Evolutionary conservation across 2,797 vertebrate genomes (phyloP).

Genomic region (Otolemur crassicaudatus): DNA sequence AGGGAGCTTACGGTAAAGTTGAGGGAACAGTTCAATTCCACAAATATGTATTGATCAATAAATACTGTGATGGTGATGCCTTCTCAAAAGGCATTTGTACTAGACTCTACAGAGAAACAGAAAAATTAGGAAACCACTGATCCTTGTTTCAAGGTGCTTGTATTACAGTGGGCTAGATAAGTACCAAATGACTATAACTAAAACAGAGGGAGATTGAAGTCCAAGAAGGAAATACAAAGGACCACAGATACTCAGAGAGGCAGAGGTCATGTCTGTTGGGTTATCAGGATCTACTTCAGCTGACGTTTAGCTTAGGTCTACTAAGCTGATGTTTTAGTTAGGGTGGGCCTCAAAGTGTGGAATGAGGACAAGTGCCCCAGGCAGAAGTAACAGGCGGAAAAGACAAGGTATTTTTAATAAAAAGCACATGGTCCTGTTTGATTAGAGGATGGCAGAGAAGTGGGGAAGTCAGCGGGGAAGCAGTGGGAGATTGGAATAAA

Average conservation of each 20-base stretch:
- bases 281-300: background rate
- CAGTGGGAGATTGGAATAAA: background rate
- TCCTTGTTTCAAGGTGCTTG: background rate
- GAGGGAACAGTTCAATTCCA: background rate
- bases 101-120: background rate
- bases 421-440: background rate
- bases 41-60: background rate
- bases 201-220: background rate
- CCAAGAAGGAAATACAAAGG: background rate
- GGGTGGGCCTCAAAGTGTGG: background rate
- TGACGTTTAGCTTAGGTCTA: background rate
- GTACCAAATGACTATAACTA: background rate
- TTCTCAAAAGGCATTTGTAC: background rate
- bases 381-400: background rate
- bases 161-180: background rate
- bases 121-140: background rate
- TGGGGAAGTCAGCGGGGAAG: background rate
- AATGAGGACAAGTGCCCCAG: background rate
- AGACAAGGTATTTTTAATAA: background rate
- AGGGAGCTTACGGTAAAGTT: background rate
- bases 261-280: background rate
- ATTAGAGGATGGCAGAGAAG: no score
- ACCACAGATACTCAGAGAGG: background rate
- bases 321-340: background rate
- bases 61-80: no score